A percentile compares a stretch with the other conserved stretches of the same genome.
These are phyloP conservation scores for Dermatemys mawii DNA, from an alignment of 2,113 vertebrate genomes.

Conservation along the genomic window DNA sequence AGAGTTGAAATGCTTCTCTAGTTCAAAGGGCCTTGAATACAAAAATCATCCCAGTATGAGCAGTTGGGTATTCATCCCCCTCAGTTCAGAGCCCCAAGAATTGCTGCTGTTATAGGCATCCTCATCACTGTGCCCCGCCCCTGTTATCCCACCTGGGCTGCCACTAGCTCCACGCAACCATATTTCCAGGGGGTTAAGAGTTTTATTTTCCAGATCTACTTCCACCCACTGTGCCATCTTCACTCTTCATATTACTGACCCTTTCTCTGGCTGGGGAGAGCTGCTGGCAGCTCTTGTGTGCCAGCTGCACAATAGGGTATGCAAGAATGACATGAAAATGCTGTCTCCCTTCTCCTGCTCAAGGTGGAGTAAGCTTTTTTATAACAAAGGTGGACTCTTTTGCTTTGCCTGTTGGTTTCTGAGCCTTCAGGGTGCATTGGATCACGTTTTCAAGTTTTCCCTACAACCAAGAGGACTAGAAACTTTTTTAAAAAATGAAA, in stretches of 20 bases:
- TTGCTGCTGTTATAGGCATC: background rate
- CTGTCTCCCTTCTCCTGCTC: background rate
- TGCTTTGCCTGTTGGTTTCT: background rate
- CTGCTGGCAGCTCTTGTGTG: background rate
- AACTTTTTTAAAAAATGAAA: background rate
- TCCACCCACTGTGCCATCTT: background rate
- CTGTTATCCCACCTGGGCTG: background rate
- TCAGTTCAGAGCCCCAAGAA: background rate
- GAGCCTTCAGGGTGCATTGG: background rate
- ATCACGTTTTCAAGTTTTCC: accelerated
- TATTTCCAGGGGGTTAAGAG: background rate
- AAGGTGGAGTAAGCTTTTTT: background rate
- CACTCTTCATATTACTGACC: accelerated
- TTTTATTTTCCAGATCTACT: background rate
- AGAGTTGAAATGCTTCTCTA: background rate
- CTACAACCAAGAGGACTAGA: accelerated
- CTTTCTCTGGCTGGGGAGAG: too few species aligned
- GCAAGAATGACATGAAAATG: background rate
- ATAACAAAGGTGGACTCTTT: background rate
- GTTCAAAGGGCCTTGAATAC: background rate
- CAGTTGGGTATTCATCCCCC: background rate
- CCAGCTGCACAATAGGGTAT: background rate
- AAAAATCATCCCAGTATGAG: background rate
- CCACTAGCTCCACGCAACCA: background rate
- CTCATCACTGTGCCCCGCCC: background rate